Evolutionary conservation across 2,797 vertebrate genomes (phyloP).

Genomic region (Eulemur rubriventer): DNA sequence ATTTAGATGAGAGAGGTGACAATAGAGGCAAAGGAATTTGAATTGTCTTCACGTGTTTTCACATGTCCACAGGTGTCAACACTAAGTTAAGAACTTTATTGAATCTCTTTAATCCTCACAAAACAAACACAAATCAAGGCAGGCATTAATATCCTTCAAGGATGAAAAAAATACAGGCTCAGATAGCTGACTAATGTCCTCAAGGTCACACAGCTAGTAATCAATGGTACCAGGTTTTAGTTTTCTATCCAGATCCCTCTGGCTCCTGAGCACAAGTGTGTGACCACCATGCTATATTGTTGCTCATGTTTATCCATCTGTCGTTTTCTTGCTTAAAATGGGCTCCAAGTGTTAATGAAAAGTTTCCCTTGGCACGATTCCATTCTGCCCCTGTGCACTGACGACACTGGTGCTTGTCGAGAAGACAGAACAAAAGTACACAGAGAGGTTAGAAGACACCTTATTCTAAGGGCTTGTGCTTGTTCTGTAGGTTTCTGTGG

Average conservation of each 20-base stretch:
- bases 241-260: not conserved
- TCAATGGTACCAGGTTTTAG: not conserved
- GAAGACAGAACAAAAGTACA: not conserved
- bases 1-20: not conserved
- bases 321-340: not conserved
- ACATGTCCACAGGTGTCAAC: not conserved
- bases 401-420: not conserved
- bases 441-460: not conserved
- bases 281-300: fast-evolving
- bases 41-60: not conserved
- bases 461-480: not conserved
- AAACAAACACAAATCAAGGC: not conserved
- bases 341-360: not conserved
- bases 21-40: not conserved
- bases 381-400: no score
- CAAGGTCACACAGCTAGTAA: not conserved
- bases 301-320: not conserved
- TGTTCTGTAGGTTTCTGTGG: not conserved
- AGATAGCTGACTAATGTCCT: not conserved
- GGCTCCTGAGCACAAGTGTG: not conserved
- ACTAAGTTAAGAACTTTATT: not conserved
- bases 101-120: not conserved
- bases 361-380: not conserved
- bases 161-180: not conserved
- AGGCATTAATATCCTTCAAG: not conserved